Evolutionary conservation across 2,888 invertebrate genomes (phyloP), one percentile per base, ranked within the genome.

Genomic region (Oscheius sp.): DNA sequence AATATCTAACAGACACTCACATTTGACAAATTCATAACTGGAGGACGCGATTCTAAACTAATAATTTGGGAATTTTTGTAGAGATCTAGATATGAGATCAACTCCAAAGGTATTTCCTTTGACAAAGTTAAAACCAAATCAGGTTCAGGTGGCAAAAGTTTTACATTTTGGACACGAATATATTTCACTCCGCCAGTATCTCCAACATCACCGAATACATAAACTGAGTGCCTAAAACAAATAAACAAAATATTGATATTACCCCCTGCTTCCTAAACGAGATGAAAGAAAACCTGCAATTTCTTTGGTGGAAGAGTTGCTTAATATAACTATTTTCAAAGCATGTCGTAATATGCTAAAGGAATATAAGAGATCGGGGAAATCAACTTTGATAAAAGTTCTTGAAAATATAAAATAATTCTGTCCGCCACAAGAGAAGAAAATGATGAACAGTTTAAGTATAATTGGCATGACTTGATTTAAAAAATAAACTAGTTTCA

Each of bases 391-490:
- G 57, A 12, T 14, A 45, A 8, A 47, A 59, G 57, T 22, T 57
- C 45, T 17, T 22, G 14, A 14, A 26, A 30, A 24, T 30, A 63
- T 5, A 45, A 12, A 9, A 67, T 36, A 17, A 67, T 24, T 30
- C 59, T 24, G 38, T 67, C 67, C 24, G 67, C 67, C 17, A 67
- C 36, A 14, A 67, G 6, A 36, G 59, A 5, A 14, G 26, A 59
- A 22, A 24, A 59, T n/a, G n/a, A n/a, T n/a, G n/a, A n/a, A n/a
- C n/a, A n/a, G n/a, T n/a, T n/a, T 12, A 1, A 32, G 22, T 32
- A 2, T 9, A 54, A 30, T 20, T 5, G 2, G 32, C 2, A 54
- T n/a, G 4, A 2, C 33, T 32, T 32, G 17, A 28, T 17, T 14
- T 22, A 32, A 54, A 32, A n/a, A n/a, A n/a, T n/a, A n/a, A n/a